Conservation (phyloP, 2,888 invertebrate genomes). For the Hesperia comma region DNA sequence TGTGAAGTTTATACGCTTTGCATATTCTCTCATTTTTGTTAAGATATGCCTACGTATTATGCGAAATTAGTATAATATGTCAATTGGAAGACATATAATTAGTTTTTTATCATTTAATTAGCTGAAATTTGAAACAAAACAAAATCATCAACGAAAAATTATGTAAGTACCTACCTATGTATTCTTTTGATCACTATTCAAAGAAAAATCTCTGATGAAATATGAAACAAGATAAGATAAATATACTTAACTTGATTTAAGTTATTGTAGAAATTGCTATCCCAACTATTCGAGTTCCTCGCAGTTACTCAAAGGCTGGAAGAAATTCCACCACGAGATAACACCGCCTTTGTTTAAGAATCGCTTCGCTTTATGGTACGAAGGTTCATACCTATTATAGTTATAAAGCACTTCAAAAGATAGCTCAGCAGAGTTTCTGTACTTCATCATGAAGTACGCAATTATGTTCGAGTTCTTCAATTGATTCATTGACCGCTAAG, state of each 20-base stretch:
- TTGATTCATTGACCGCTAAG: too few species aligned
- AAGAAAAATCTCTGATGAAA: background rate
- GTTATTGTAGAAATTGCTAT: slow-evolving; percentile 22
- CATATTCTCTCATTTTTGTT: background rate
- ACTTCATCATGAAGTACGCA: background rate
- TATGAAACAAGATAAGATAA: background rate
- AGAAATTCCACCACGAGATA: slow-evolving; percentile 33
- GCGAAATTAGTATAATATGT: too few species aligned
- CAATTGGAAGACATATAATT: too few species aligned
- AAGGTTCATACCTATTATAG: slow-evolving; percentile 6
- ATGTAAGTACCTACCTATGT: background rate
- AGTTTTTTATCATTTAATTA: too few species aligned
- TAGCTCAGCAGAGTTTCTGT: background rate
- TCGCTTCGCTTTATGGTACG: slow-evolving; percentile 22
- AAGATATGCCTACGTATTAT: too few species aligned
- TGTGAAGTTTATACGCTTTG: background rate
- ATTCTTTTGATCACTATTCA: background rate
- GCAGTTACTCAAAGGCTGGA: slow-evolving; percentile 29
- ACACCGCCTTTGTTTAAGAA: slow-evolving; percentile 32
- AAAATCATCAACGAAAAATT: too few species aligned
- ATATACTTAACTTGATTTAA: slow-evolving; percentile 5
- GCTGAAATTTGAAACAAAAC: too few species aligned
- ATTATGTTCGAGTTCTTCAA: background rate
- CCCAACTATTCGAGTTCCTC: slow-evolving; percentile 27
- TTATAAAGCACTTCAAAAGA: background rate